Evolutionary conservation across 2,797 vertebrate genomes (phyloP).

Genomic region (Myotis findleyi): DNA sequence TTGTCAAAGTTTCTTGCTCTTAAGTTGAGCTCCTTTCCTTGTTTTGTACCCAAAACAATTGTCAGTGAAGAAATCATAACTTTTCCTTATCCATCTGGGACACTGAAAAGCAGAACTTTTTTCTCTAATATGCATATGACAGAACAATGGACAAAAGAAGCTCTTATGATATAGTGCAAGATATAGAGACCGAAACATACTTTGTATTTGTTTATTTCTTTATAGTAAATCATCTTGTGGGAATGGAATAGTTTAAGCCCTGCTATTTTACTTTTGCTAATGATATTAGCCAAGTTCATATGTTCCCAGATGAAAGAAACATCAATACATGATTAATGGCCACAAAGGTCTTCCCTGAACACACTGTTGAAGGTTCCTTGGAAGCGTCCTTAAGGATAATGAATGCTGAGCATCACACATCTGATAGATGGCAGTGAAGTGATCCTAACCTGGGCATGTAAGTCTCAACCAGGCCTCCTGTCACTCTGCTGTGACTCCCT

Average conservation of each 20-base stretch:
- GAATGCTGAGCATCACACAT: background rate
- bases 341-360: background rate
- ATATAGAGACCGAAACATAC: background rate
- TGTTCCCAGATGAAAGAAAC: constrained; percentile 22
- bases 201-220: constrained; percentile 5
- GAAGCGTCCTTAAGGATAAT: background rate
- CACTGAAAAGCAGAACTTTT: background rate
- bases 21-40: background rate
- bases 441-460: background rate
- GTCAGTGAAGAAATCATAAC: background rate
- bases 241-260: background rate
- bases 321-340: background rate
- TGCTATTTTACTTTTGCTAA: constrained; percentile 37
- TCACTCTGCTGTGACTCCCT: background rate
- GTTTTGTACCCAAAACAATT: background rate
- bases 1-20: background rate
- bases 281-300: background rate
- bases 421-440: background rate
- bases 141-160: background rate
- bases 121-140: background rate
- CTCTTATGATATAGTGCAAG: background rate
- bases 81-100: background rate
- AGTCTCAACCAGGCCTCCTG: background rate
- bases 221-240: background rate
- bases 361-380: background rate